These are phyloP conservation scores for Timandra comae DNA, from an alignment of 2,888 invertebrate species.

Conservation along the genomic window DNA sequence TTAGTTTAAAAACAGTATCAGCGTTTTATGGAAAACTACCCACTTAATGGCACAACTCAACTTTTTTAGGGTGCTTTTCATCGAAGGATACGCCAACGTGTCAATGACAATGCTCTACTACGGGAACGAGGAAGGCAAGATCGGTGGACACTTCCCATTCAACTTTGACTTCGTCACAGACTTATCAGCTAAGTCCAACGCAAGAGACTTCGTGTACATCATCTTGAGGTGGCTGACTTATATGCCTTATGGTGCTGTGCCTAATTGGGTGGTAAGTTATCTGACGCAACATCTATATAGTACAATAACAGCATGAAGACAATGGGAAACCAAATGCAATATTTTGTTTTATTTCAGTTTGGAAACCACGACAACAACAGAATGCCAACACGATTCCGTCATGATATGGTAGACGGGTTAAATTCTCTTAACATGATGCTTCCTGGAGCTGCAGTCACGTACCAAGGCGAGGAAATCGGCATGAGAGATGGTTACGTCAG, in stretches of 20 bases:
- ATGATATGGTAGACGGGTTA: constrained; percentile 80
- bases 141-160: constrained; percentile 79
- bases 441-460: constrained; percentile 87
- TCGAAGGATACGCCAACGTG: constrained; percentile 78
- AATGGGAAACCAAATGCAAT: too few relatives aligned
- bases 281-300: too few relatives aligned
- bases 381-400: constrained; percentile 79
- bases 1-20: too few relatives aligned
- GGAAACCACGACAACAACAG: constrained; percentile 83
- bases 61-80: constrained; percentile 69
- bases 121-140: constrained; percentile 54
- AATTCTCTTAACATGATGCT: constrained; percentile 83
- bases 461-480: constrained; percentile 89
- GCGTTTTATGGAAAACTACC: too few relatives aligned
- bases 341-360: constrained; percentile 73
- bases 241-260: constrained; percentile 73
- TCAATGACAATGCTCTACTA: constrained; percentile 78
- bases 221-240: constrained; percentile 77
- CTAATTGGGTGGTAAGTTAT: constrained; percentile 81
- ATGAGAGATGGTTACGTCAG: constrained; percentile 79
- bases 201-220: constrained; percentile 62
- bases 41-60: too few relatives aligned
- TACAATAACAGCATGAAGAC: too few relatives aligned
- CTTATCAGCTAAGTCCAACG: constrained; percentile 57
- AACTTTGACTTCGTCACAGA: constrained; percentile 79